Percentiles rank a stretch among this genome's conserved stretches.
phyloP scores from a whole-genome alignment of 2,888 invertebrate genomes.

The Tuta absoluta region DNA sequence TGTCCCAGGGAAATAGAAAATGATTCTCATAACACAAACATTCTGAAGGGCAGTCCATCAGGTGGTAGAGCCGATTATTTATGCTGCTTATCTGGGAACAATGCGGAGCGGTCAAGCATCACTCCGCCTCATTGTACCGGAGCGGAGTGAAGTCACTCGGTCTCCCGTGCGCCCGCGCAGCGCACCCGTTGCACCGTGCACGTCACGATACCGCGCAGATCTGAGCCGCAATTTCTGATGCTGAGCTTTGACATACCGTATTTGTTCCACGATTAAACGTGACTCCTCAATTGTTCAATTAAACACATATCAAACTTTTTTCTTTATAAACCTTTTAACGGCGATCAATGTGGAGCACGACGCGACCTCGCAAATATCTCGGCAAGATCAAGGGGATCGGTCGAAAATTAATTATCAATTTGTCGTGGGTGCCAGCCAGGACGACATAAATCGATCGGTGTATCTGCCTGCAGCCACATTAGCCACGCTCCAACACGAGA shows the following conservation, averaged over 20 bases:
- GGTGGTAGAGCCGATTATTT: conserved; percentile 62
- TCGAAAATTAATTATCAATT: conserved; percentile 80
- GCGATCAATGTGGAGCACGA: conserved; percentile 56
- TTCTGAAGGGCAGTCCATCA: conserved; percentile 56
- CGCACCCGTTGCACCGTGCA: not conserved
- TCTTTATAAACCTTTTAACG: conserved; percentile 49
- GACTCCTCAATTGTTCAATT: conserved; percentile 35
- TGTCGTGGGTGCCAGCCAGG: conserved; percentile 79
- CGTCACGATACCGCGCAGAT: conserved; percentile 30
- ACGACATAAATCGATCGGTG: conserved; percentile 80
- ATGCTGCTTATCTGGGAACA: conserved; percentile 69
- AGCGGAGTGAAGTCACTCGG: not conserved
- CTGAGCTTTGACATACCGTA: conserved; percentile 28
- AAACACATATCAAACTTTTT: conserved; percentile 32
- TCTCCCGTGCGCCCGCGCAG: not conserved
- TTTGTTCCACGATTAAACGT: conserved; percentile 30
- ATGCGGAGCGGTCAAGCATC: conserved; percentile 57
- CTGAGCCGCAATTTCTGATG: conserved; percentile 28
- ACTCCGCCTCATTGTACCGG: conserved; percentile 41
- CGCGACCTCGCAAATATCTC: conserved; percentile 67
- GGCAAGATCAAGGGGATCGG: conserved; percentile 74
- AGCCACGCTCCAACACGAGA: conserved; percentile 76
- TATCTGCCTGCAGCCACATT: conserved; percentile 76
- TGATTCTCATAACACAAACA: conserved; percentile 51
- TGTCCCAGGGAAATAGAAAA: conserved; percentile 47